Conservation (phyloP, 2,888 invertebrate species). For the Acanthosepion pharaonis region DNA sequence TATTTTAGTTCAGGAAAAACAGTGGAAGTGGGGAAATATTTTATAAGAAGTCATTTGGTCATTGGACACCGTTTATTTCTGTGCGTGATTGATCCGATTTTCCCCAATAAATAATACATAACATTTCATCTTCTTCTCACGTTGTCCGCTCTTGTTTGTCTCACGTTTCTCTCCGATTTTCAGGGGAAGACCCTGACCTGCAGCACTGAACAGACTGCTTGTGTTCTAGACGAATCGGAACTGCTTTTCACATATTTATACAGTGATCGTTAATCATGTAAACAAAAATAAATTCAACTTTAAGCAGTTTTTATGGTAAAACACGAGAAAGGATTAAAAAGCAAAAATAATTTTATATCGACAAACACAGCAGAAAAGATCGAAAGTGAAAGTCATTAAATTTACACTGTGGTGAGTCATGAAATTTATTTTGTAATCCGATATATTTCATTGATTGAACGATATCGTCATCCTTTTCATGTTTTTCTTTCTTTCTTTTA, state of each 20-base stretch:
- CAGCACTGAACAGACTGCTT: background rate
- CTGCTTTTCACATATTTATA: background rate
- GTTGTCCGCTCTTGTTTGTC: constrained; percentile 14
- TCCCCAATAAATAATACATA: background rate
- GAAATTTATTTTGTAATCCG: background rate
- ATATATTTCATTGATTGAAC: background rate
- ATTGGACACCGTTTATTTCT: constrained; percentile 38
- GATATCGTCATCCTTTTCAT: background rate
- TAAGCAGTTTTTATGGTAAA: background rate
- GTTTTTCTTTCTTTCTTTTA: background rate
- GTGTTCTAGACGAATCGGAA: background rate
- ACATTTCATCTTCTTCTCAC: constrained; percentile 17
- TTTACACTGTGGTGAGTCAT: background rate
- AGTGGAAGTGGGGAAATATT: background rate
- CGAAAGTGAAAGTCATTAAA: background rate
- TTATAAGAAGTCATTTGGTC: background rate
- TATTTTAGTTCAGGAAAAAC: no score
- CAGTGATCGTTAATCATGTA: background rate
- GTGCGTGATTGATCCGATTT: background rate
- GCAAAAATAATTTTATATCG: background rate
- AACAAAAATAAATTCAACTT: background rate
- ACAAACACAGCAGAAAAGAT: background rate
- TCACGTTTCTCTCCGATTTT: background rate
- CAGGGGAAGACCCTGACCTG: constrained; percentile 25
- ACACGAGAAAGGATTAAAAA: background rate